Conservation (phyloP, 2,888 invertebrate species). For the Byasa hedistus region DNA sequence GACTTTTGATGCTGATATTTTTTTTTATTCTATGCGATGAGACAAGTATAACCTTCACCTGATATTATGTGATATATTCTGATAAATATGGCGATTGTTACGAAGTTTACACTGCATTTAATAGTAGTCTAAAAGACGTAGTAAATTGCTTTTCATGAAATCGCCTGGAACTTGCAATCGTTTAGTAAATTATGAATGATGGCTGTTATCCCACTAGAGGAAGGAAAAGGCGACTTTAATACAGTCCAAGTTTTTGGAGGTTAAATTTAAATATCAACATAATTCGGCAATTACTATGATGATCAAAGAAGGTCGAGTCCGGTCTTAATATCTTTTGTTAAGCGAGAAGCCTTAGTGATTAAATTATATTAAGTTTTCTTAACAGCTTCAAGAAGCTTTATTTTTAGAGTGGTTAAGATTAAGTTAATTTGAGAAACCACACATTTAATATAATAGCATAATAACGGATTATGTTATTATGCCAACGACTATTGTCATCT, state of each 20-base stretch:
- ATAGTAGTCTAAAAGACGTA: too few relatives aligned
- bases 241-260: background rate
- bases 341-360: background rate
- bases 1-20: background rate
- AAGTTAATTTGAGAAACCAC: background rate
- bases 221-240: background rate
- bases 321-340: background rate
- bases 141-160: too few relatives aligned
- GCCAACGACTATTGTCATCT: too few relatives aligned
- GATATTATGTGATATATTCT: too few relatives aligned
- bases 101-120: too few relatives aligned
- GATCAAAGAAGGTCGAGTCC: slow-evolving; percentile 1
- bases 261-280: background rate
- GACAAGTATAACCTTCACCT: too few relatives aligned
- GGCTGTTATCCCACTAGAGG: background rate
- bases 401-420: background rate
- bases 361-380: background rate
- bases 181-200: too few relatives aligned
- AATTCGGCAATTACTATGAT: background rate
- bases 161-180: too few relatives aligned
- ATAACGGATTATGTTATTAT: too few relatives aligned
- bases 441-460: too few relatives aligned
- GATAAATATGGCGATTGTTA: too few relatives aligned
- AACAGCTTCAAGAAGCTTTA: background rate
- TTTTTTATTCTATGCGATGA: too few relatives aligned